Evolutionary conservation across 1,140 invertebrate species (phyloP), one percentile per base, ranked within the genome.

Genomic region (Gryllus bimaculatus): DNA sequence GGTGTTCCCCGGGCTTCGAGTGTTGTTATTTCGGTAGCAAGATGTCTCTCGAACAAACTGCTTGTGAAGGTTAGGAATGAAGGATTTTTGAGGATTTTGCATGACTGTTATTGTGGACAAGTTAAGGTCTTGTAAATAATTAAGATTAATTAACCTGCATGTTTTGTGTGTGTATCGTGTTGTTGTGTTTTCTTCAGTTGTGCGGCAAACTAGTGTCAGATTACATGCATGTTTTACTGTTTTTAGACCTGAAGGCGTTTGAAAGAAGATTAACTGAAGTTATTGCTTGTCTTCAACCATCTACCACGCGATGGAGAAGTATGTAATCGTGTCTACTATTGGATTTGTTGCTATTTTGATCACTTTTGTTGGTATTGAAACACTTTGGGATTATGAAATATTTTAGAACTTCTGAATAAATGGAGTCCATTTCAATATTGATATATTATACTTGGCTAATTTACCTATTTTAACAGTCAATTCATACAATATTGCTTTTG

Each of bases 201-300:
- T 15, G 7, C 0, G 15, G n/a, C n/a, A 20, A 8, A 20, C 12
- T 3, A 74, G n/a, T 15, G 18, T 47, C n/a, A 78, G 7, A 26
- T 78, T 73, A 39, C 20, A 7, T 78, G 26, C 1, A 26, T 82
- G 82, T 82, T 82, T 82, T 82, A 86, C 85, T 84, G 85, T 83
- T 92, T 92, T 84, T 87, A 98, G 97, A 98, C 91, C 88, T 99
- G 81, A 98, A 98, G 87, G 96, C 97, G 49, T 99, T 98, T 87
- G 97, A 98, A 85, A 90, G 96, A 80, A 89, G 97, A 79, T 87
- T 99, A 6, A 98, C 96, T 8, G 97, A 99, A 90, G 96, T 99
- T n/a, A 96, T 98, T 85, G 91, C 93, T 82, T 95, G 95, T 85
- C 89, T 98, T 80, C 94, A 96, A 84, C 97, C 97, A 77, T 91